Evolutionary conservation across 2,888 invertebrate species (phyloP), one percentile per base, ranked within the genome.

Genomic region (Pandemis corylana): DNA sequence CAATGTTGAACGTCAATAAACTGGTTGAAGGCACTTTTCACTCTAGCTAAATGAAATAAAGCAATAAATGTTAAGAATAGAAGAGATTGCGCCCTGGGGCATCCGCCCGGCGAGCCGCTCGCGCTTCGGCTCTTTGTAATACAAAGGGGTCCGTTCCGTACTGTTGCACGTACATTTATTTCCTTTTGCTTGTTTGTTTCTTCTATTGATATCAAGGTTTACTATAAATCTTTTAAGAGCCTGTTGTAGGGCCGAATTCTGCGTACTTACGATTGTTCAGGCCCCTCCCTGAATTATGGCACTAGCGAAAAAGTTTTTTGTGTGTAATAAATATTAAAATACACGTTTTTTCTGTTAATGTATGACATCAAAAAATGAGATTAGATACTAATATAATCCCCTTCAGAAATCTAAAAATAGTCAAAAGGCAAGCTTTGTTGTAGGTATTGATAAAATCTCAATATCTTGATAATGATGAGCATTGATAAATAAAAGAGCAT

Each of bases 11-110:
- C 80, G 78, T 80, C 82, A 81, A 81, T 82, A 83, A 82, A 82
- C 84, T 83, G 83, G 84, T 87, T 81, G 82, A 83, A 85, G 85
- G 82, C 80, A 81, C 84, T 85, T 85, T 88, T 88, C 85, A 82
- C 84, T 84, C 80, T 80, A 67, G 62, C 71, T 65, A 83, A 85
- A 87, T 87, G 83, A 89, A 89, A 91, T 90, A 89, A 87, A 90
- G 87, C 85, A 88, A 89, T 88, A 87, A 88, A 86, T 83, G 85
- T 85, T 86, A 84, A 85, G 87, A 85, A 86, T 85, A 81, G 82
- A 85, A 84, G 84, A 82, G 83, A 82, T 77, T 78, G 80, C 81
- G 83, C 84, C 82, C 83, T 82, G 75, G 78, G 84, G 85, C 84
- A 80, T 76, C 81, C 78, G 82, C 82, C 82, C 79, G 77, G 77